A percentile compares a stretch with the other conserved stretches of the same genome.
These are phyloP conservation scores for Meiosimyza decipiens DNA, from an alignment of 2,888 invertebrate genomes.

Conservation along the genomic window DNA sequence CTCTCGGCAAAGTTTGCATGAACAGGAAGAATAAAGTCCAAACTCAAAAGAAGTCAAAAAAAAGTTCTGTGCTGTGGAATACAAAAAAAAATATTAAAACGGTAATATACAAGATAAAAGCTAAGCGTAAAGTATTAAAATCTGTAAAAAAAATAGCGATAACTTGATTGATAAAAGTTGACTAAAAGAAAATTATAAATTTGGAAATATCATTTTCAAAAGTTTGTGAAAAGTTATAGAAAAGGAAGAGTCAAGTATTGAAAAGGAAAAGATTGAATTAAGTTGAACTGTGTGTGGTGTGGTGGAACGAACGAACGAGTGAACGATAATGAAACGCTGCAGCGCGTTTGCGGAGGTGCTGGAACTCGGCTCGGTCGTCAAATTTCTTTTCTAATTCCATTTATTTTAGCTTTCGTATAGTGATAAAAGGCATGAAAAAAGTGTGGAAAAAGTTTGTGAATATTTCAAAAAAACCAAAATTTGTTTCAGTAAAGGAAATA, in stretches of 20 bases:
- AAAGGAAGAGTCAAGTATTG: not conserved
- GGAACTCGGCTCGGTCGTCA: slow-evolving; percentile 1
- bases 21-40: slow-evolving; percentile 14
- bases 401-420: slow-evolving; percentile 9
- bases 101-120: slow-evolving; percentile 8
- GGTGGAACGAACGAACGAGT: not conserved
- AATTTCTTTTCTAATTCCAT: slow-evolving; percentile 20
- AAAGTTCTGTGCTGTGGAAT: slow-evolving; percentile 2
- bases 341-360: slow-evolving; percentile 27
- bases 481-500: not conserved
- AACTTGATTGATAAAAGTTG: not conserved
- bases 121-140: not conserved
- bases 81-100: slow-evolving; percentile 16
- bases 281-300: slow-evolving; percentile 17
- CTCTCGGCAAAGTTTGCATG: slow-evolving; percentile 11
- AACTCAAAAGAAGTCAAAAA: slow-evolving; percentile 10
- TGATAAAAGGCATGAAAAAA: not conserved
- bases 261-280: slow-evolving; percentile 27
- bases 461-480: not conserved
- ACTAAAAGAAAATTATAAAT: not conserved
- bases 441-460: slow-evolving; percentile 6
- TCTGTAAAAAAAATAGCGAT: not conserved
- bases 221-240: slow-evolving; percentile 11
- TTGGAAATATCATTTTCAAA: slow-evolving; percentile 4
- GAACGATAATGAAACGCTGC: slow-evolving; percentile 4